A percentile compares a stretch with the other conserved stretches of the same genome.
Evolutionary conservation across 2,113 vertebrate species (phyloP).

Genomic region (Dipodomys merriami): DNA sequence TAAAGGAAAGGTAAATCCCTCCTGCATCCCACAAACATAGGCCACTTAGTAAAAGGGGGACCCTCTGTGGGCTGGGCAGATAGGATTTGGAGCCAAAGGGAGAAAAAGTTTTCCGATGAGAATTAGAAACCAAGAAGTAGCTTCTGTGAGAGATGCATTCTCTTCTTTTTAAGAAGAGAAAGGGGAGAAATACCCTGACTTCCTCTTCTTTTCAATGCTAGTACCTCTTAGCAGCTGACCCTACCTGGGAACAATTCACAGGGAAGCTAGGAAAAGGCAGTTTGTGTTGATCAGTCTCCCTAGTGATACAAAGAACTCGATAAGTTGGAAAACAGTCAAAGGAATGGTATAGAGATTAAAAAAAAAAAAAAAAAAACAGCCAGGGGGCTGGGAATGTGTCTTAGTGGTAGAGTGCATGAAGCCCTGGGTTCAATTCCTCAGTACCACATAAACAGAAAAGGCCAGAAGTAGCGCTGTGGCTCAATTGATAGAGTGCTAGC

Average conservation of each 20-base stretch:
- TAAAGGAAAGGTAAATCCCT: neutral
- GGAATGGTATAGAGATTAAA: neutral
- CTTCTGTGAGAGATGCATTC: neutral
- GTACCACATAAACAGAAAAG: no score
- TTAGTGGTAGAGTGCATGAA: no score
- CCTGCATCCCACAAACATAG: neutral
- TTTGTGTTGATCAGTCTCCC: neutral
- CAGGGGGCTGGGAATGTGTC: neutral
- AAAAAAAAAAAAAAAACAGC: neutral
- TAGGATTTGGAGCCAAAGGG: neutral
- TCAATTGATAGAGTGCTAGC: no score
- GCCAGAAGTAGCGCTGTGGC: no score
- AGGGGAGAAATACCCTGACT: neutral
- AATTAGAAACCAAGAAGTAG: neutral
- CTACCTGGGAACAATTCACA: neutral
- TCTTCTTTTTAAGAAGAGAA: neutral
- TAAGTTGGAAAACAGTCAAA: neutral
- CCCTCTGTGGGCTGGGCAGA: neutral
- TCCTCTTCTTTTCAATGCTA: neutral
- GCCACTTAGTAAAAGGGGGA: neutral
- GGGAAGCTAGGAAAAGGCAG: neutral
- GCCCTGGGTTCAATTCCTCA: no score
- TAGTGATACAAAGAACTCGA: neutral
- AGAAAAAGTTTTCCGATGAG: neutral
- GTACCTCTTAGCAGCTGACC: slow-evolving; percentile 13